phyloP scores from a whole-genome alignment of 2,888 invertebrate genomes.

The Drosophila silvestris region DNA sequence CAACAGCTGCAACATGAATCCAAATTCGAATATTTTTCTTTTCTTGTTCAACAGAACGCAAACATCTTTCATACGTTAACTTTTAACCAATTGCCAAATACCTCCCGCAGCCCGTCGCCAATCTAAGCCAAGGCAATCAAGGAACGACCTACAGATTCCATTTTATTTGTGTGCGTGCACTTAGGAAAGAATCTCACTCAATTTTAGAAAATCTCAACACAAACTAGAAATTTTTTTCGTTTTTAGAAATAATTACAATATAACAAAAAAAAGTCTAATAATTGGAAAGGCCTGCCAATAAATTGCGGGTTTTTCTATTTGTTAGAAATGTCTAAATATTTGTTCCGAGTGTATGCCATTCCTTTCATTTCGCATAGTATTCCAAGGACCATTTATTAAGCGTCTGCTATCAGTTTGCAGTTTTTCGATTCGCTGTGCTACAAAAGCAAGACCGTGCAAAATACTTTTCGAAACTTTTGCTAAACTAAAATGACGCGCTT shows the following conservation, averaged over 20 bases:
- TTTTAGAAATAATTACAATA: not conserved
- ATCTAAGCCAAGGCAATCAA: constrained; percentile 45
- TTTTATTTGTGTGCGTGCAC: constrained; percentile 46
- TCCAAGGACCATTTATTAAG: constrained; percentile 67
- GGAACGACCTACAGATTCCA: constrained; percentile 55
- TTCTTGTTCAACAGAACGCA: constrained; percentile 53
- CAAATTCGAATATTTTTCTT: not conserved
- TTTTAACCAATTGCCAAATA: constrained; percentile 4
- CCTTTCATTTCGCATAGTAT: constrained; percentile 25
- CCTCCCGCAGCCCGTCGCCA: not conserved
- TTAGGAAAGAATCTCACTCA: not conserved
- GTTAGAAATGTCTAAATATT: not conserved
- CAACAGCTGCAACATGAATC: constrained; percentile 8
- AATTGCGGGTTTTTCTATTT: not conserved
- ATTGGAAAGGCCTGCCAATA: not conserved
- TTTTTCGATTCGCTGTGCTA: constrained; percentile 2
- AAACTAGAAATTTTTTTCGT: not conserved
- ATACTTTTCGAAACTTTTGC: constrained; percentile 74
- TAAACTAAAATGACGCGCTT: constrained; percentile 56
- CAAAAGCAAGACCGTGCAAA: constrained; percentile 54
- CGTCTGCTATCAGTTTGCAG: constrained; percentile 70
- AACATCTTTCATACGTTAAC: constrained; percentile 53
- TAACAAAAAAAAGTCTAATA: not conserved
- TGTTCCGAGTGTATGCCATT: not conserved
- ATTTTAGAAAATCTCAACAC: not conserved